phyloP scores from a whole-genome alignment of 2,113 vertebrate genomes.

The Danionella cerebrum region DNA sequence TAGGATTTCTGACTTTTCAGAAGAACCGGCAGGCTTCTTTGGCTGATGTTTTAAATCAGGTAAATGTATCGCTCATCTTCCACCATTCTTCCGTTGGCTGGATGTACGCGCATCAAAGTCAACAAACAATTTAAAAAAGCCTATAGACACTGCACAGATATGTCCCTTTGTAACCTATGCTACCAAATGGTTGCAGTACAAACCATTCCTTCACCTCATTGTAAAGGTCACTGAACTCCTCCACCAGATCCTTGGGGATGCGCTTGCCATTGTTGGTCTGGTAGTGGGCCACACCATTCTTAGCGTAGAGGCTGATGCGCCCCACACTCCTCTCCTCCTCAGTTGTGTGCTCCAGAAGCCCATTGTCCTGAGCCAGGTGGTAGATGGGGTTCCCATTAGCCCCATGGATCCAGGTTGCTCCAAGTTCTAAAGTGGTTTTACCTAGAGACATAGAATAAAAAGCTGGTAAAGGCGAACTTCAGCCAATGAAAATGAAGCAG shows the following conservation, averaged over 20 bases:
- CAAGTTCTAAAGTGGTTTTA: constrained; percentile 91
- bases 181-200: no score
- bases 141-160: no score
- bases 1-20: no score
- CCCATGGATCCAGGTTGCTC: constrained; percentile 99
- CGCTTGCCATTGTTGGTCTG: constrained; percentile 85
- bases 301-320: constrained; percentile 94
- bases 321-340: constrained; percentile 86
- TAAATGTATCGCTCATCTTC: no score
- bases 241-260: constrained; percentile 97
- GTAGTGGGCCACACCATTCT: constrained; percentile 94
- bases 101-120: no score
- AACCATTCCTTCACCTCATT: constrained; percentile 78
- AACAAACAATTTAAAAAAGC: no score
- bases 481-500: background rate
- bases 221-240: constrained; percentile 99
- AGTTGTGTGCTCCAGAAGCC: constrained; percentile 89
- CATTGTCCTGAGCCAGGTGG: constrained; percentile 96
- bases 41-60: no score
- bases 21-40: no score
- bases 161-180: no score
- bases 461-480: no score
- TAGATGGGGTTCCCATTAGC: constrained; percentile 94
- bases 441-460: constrained; percentile 52
- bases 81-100: no score